Evolutionary conservation across 2,113 vertebrate species (phyloP).

Genomic region (Platycercus adscitus): DNA sequence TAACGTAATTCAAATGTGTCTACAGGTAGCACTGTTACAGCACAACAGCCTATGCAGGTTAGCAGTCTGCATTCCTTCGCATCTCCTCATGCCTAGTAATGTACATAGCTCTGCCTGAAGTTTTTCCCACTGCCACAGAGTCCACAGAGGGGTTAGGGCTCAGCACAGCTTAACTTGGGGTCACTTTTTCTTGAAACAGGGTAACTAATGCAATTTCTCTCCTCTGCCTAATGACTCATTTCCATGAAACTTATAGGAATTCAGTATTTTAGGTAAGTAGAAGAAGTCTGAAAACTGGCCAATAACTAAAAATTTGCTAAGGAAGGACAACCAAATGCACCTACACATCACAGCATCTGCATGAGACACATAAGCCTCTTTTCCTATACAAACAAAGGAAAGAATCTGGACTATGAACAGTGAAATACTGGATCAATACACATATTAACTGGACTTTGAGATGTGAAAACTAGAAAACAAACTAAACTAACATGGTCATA

Average conservation of each 20-base stretch:
- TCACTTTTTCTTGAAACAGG: not conserved
- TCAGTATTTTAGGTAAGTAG: not conserved
- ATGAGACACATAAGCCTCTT: accelerated
- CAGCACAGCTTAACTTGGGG: not conserved
- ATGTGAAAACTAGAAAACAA: not conserved
- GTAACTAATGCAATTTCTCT: not conserved
- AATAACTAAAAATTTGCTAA: not conserved
- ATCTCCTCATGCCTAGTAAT: not conserved
- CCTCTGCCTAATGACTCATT: not conserved
- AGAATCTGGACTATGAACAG: not conserved
- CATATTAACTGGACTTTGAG: not conserved
- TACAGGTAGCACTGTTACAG: not conserved
- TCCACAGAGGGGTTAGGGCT: not conserved
- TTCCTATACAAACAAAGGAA: not conserved
- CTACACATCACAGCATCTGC: not conserved
- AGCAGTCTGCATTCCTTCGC: not conserved
- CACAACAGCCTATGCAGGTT: not conserved
- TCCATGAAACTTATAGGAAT: not conserved
- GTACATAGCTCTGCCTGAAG: not conserved
- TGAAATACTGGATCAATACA: not conserved
- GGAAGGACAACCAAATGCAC: not conserved
- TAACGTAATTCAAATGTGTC: not conserved
- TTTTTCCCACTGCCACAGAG: not conserved
- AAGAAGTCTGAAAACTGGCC: not conserved
- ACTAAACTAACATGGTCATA: not conserved